A percentile compares a stretch with the other conserved stretches of the same genome.
These are phyloP conservation scores for Epizoanthus illoricatus DNA, from an alignment of 92 coral and sea anemone species.

Conservation along the genomic window DNA sequence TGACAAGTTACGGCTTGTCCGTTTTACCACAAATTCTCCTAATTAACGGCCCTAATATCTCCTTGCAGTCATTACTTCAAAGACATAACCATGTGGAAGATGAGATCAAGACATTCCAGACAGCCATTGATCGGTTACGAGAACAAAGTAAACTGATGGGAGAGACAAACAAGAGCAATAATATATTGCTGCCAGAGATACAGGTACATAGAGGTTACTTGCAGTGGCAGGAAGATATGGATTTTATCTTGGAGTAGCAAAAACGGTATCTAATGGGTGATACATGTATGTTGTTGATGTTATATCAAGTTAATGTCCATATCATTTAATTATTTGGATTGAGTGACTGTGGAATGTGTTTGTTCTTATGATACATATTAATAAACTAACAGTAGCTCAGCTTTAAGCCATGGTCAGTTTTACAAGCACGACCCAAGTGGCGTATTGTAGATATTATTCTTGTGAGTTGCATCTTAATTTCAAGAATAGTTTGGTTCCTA, in stretches of 20 bases:
- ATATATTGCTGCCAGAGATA: slow-evolving; percentile 22
- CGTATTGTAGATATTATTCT: too few relatives aligned
- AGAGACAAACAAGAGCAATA: slow-evolving; percentile 55
- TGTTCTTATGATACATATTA: too few relatives aligned
- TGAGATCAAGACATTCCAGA: slow-evolving; percentile 83
- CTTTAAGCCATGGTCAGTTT: too few relatives aligned
- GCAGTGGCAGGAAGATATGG: too few relatives aligned
- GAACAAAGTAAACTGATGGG: slow-evolving; percentile 98
- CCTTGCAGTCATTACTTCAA: slow-evolving; percentile 84
- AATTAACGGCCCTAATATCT: neutral
- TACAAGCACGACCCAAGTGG: too few relatives aligned
- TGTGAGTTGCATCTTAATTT: too few relatives aligned
- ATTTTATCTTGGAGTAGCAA: too few relatives aligned
- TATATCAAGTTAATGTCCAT: neutral
- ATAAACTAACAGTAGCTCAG: too few relatives aligned
- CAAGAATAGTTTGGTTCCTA: too few relatives aligned
- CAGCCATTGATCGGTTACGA: slow-evolving; percentile 69
- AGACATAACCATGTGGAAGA: slow-evolving; percentile 88
- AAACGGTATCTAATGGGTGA: too few relatives aligned
- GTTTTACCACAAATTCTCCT: too few relatives aligned
- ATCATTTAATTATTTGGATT: neutral
- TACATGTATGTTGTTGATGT: neutral
- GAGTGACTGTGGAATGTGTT: neutral
- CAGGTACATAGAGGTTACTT: neutral
- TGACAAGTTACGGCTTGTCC: too few relatives aligned